Evolutionary conservation across 2,797 vertebrate genomes (phyloP).

Genomic region (Avahi laniger): DNA sequence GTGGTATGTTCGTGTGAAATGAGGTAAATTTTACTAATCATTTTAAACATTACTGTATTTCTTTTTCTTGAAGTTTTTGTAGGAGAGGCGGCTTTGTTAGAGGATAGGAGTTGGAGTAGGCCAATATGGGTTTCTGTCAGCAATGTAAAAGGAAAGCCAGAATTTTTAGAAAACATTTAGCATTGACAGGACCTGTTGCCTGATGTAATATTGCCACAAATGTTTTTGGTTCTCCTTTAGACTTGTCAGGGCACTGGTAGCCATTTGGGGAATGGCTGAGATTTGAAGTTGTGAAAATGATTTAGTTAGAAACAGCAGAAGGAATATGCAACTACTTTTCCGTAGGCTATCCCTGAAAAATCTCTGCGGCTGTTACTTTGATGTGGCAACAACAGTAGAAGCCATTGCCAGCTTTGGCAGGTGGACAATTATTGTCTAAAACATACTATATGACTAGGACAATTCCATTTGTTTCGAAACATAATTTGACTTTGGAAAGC

Average conservation of each 20-base stretch:
- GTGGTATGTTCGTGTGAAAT: not conserved
- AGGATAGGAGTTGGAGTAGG: not conserved
- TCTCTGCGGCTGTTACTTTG: not conserved
- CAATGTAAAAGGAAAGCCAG: not conserved
- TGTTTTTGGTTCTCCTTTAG: not conserved
- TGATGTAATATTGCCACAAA: not conserved
- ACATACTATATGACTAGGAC: not conserved
- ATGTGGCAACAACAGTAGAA: not conserved
- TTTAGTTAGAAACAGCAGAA: conserved; percentile 33
- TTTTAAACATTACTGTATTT: not conserved
- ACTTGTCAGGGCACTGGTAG: not conserved
- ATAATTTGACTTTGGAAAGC: conserved; percentile 38
- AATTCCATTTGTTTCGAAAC: conserved; percentile 48
- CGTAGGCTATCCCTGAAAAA: conserved; percentile 8
- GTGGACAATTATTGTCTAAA: conserved; percentile 31
- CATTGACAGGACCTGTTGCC: not conserved
- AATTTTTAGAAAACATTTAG: not conserved
- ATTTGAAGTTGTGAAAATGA: conserved; percentile 36
- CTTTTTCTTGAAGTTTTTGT: not conserved
- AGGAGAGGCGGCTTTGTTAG: not conserved
- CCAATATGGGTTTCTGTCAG: not conserved
- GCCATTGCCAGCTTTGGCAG: not conserved
- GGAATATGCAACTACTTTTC: not conserved
- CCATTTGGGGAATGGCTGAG: conserved; percentile 29
- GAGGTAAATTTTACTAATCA: not conserved